phyloP scores from a whole-genome alignment of 1,140 invertebrate species.

The Parasteatoda tepidariorum region DNA sequence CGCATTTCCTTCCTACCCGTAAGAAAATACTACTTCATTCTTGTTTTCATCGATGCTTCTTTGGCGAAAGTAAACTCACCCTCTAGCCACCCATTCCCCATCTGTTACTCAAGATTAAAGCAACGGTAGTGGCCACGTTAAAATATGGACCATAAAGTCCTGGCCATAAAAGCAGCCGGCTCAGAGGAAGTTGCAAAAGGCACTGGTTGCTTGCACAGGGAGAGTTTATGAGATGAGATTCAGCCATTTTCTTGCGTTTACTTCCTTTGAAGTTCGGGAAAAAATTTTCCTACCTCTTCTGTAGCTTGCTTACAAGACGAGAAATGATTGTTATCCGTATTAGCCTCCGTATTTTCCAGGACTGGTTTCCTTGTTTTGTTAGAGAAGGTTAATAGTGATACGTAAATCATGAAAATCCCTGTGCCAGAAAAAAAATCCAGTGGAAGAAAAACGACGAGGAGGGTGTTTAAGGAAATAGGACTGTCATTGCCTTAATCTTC shows the following conservation, averaged over 20 bases:
- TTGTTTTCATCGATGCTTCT: constrained; percentile 17
- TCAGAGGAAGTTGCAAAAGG: not conserved
- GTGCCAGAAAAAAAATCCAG: not conserved
- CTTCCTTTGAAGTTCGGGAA: not conserved
- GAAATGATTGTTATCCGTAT: constrained; percentile 5
- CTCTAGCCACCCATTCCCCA: too few relatives aligned
- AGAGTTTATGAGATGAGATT: constrained; percentile 1
- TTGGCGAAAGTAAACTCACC: too few relatives aligned
- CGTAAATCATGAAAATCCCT: not conserved
- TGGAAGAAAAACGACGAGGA: not conserved
- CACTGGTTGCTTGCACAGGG: not conserved
- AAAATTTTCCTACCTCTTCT: not conserved
- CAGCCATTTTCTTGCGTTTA: not conserved
- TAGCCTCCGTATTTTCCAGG: not conserved
- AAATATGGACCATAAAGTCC: constrained; percentile 25
- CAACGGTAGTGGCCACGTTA: not conserved
- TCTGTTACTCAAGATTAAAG: constrained; percentile 27
- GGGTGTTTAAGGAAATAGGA: not conserved
- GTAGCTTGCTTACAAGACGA: not conserved
- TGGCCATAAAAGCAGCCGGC: not conserved
- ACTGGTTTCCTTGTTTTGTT: not conserved
- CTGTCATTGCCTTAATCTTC: not conserved
- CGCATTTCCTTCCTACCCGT: not conserved
- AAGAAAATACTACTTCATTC: not conserved
- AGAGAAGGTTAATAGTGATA: not conserved